Evolutionary conservation across 2,797 vertebrate species (phyloP), one percentile per base, ranked within the genome.

Genomic region (Pseudochaenichthys georgianus): DNA sequence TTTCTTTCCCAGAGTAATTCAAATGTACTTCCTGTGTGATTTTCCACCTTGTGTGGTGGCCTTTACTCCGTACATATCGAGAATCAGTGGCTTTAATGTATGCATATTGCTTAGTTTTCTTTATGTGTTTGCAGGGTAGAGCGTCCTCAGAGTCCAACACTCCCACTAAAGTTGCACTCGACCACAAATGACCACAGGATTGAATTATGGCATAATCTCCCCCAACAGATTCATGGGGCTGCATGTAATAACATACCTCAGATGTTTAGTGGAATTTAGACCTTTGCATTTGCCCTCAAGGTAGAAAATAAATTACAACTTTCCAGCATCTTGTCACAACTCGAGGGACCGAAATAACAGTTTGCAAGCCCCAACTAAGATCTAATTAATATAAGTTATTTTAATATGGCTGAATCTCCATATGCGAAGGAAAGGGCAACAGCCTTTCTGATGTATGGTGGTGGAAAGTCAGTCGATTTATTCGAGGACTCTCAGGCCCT

Each of bases 201-300:
- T 76, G 50, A 83, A 84, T 74, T 82, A 55, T 62, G 76, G 75
- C 70, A 75, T 86, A 84, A 88, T 90, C 83, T 87, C 74, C 54
- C 58, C 13, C 68, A 77, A 67, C 71, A 76, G 69, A 73, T 72
- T 47, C 63, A 47, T 73, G 70, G 71, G 45, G 43, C 59, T 83
- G 76, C 81, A 77, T 87, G 76, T 81, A 64, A 87, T 73, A 77
- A 42, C 70, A 60, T 16, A 59, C 78, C 86, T 87, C 65, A 79
- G 81, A 85, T 89, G 73, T 87, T 89, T 88, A 86, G 63, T 82
- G 69, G 87, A 82, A 83, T 86, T 88, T 83, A 71, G 66, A 88
- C 83, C 61, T 62, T 55, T 69, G 68, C 38, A 76, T 89, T 88
- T 85, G 71, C 68, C 89, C 86, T 64, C 62, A 42, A 81, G 83